A percentile compares a stretch with the other conserved stretches of the same genome.
These are phyloP conservation scores for Orthonyx spaldingii DNA, from an alignment of 2,113 vertebrate genomes.

Conservation along the genomic window DNA sequence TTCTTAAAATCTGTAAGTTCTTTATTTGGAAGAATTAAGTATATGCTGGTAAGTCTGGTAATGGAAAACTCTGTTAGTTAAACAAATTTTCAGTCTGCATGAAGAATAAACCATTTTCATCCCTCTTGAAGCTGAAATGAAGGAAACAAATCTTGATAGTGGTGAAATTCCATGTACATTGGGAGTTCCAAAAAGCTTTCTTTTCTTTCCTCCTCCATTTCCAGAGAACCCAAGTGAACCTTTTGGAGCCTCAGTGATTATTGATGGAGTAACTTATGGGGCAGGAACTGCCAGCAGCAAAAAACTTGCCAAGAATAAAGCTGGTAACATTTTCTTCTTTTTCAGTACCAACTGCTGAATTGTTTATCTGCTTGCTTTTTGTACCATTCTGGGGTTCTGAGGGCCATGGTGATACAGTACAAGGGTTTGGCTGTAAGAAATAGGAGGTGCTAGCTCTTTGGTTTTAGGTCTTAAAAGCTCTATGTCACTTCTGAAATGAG, in stretches of 20 bases:
- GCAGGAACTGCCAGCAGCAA: conserved; percentile 99
- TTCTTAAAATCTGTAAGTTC: not conserved
- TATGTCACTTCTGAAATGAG: not conserved
- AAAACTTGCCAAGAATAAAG: conserved; percentile 99
- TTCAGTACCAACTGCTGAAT: not conserved
- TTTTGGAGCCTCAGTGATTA: conserved; percentile 98
- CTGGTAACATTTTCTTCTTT: conserved; percentile 77
- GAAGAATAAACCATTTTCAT: not conserved
- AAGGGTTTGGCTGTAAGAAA: not conserved
- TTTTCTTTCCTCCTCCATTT: not conserved
- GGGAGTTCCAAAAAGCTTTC: not conserved
- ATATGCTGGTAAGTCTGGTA: not conserved
- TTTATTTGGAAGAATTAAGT: not conserved
- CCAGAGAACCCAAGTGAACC: conserved; percentile 99
- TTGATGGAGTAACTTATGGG: conserved; percentile 98
- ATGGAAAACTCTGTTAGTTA: not conserved
- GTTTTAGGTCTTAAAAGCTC: not conserved
- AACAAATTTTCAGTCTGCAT: not conserved
- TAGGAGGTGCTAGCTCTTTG: not conserved
- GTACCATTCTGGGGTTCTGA: not conserved
- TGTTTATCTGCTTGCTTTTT: not conserved
- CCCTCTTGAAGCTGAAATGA: not conserved
- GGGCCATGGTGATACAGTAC: not conserved
- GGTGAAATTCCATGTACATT: not conserved
- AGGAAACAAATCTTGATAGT: not conserved